Percentiles rank a stretch among this genome's conserved stretches.
These are phyloP conservation scores for Loxodonta africana DNA, from an alignment of 2,113 vertebrate species.

Conservation along the genomic window DNA sequence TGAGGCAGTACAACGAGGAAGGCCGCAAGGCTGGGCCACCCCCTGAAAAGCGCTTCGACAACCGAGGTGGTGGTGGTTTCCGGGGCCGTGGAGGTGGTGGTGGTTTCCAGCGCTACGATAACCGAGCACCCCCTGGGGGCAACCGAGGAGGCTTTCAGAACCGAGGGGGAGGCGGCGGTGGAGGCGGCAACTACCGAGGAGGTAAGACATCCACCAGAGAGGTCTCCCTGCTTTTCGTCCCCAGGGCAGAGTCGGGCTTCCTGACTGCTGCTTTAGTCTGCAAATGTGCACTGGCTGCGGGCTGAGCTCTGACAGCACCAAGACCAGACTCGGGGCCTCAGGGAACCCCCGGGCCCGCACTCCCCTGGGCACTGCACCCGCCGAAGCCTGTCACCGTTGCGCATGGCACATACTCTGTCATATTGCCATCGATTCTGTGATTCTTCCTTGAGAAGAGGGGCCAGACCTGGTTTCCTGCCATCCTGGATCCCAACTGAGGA, in stretches of 20 bases:
- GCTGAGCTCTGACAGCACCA: not conserved
- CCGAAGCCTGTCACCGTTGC: not conserved
- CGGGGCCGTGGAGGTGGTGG: slow-evolving; percentile 88
- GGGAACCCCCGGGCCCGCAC: not conserved
- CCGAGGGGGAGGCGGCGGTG: slow-evolving; percentile 88
- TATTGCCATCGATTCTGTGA: not conserved
- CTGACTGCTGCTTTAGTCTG: not conserved
- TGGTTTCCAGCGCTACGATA: slow-evolving; percentile 93
- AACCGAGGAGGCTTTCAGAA: slow-evolving; percentile 86
- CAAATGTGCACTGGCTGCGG: not conserved
- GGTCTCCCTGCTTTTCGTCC: not conserved
- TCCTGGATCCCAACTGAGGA: not conserved
- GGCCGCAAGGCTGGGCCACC: slow-evolving; percentile 94
- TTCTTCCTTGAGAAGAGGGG: not conserved
- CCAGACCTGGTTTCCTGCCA: not conserved
- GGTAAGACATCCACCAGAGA: slow-evolving; percentile 67
- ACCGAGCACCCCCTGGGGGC: slow-evolving; percentile 87
- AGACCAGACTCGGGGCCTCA: not conserved
- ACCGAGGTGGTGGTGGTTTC: slow-evolving; percentile 90
- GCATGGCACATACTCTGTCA: not conserved
- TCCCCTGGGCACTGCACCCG: too few relatives aligned
- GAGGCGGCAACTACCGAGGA: slow-evolving; percentile 87
- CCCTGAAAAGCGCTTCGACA: slow-evolving; percentile 95
- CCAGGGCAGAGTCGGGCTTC: not conserved
- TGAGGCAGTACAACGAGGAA: slow-evolving; percentile 95